These are phyloP conservation scores for Drosophila melanica DNA, from an alignment of 1,140 invertebrate species.

Conservation along the genomic window DNA sequence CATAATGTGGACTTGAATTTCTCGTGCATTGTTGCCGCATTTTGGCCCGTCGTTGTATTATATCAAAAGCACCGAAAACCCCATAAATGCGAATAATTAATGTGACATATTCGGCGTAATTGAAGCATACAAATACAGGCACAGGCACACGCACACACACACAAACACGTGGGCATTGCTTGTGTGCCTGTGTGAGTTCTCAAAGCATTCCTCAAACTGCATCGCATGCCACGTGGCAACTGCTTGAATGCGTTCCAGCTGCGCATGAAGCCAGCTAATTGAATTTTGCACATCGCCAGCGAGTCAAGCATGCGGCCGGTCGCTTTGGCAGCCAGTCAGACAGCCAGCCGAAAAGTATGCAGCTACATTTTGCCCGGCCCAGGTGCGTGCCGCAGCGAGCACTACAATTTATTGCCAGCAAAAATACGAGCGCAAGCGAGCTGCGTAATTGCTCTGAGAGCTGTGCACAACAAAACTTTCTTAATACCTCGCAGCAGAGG, in stretches of 20 bases:
- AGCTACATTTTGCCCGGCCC: slow-evolving; percentile 1
- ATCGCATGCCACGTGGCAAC: slow-evolving; percentile 73
- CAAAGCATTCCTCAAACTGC: slow-evolving; percentile 72
- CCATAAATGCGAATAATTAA: slow-evolving; percentile 82
- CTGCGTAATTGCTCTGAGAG: slow-evolving; percentile 68
- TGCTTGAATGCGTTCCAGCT: slow-evolving; percentile 44
- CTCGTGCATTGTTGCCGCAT: slow-evolving; percentile 49
- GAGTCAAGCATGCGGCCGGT: slow-evolving; percentile 32
- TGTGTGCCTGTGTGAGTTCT: slow-evolving; percentile 39
- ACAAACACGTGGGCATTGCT: slow-evolving; percentile 7
- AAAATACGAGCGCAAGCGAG: slow-evolving; percentile 59
- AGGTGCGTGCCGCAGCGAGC: slow-evolving; percentile 12
- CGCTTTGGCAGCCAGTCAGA: slow-evolving; percentile 10
- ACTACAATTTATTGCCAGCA: slow-evolving; percentile 65
- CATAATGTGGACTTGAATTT: slow-evolving; percentile 67
- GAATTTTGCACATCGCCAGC: slow-evolving; percentile 67
- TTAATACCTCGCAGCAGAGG: slow-evolving; percentile 63
- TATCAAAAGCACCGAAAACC: slow-evolving; percentile 76
- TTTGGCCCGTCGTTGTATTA: slow-evolving; percentile 42
- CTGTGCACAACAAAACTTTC: slow-evolving; percentile 60
- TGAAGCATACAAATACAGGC: slow-evolving; percentile 61
- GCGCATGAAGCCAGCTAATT: slow-evolving; percentile 64
- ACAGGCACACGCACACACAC: no score
- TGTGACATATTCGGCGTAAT: slow-evolving; percentile 80
- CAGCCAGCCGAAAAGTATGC: slow-evolving; percentile 26